phyloP scores from a whole-genome alignment of 2,797 vertebrate genomes.

The Anisognathus igniventris region DNA sequence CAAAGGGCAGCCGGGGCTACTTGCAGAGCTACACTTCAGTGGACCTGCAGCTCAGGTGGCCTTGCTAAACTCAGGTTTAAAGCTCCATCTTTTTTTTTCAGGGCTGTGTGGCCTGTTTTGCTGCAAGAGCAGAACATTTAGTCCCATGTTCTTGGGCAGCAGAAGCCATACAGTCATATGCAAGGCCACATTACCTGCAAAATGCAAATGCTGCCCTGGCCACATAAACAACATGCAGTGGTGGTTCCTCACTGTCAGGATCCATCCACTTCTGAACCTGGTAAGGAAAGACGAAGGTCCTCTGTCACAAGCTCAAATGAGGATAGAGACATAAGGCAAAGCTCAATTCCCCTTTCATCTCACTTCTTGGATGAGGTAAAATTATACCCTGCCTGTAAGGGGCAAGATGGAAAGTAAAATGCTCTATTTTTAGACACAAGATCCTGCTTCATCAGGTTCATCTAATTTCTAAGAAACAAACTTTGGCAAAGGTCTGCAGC shows the following conservation, averaged over 20 bases:
- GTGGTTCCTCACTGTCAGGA: background rate
- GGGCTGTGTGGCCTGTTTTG: background rate
- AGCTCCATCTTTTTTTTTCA: background rate
- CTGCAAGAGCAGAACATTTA: background rate
- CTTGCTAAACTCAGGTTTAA: background rate
- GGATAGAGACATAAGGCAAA: background rate
- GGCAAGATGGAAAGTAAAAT: constrained; percentile 6
- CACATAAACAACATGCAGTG: background rate
- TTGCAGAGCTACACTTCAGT: background rate
- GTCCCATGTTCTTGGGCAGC: background rate
- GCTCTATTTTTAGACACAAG: constrained; percentile 7
- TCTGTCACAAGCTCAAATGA: background rate
- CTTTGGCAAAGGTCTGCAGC: background rate
- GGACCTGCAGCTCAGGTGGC: background rate
- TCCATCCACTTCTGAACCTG: background rate
- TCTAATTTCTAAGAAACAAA: constrained; percentile 46
- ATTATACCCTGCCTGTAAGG: background rate
- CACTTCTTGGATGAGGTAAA: background rate
- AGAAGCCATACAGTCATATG: background rate
- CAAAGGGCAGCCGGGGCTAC: background rate
- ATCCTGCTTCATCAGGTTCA: constrained; percentile 21
- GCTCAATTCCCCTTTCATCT: background rate
- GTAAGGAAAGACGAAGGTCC: background rate
- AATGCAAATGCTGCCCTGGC: background rate
- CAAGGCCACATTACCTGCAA: background rate